Evolutionary conservation across 2,797 vertebrate genomes (phyloP).

Genomic region (Pachyuromys duprasi): DNA sequence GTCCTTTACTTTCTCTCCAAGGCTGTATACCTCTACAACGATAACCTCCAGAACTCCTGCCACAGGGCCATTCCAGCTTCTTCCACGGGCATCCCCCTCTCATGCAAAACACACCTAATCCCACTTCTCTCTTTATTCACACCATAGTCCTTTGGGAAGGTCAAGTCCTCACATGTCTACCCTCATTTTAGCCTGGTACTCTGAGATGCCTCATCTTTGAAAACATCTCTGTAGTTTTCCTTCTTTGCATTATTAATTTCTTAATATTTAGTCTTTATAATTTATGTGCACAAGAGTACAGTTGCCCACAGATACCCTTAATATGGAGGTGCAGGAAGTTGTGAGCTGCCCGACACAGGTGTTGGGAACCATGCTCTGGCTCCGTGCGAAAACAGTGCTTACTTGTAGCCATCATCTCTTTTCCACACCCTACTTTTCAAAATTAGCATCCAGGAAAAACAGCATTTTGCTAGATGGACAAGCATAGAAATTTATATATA

Average conservation of each 20-base stretch:
- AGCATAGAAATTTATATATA: background rate
- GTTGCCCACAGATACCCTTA: background rate
- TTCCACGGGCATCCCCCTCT: no score
- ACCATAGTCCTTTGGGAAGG: background rate
- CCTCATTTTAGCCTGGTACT: background rate
- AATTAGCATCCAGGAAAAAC: background rate
- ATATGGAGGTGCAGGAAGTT: background rate
- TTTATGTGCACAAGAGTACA: background rate
- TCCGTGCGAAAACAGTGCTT: background rate
- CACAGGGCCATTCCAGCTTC: no score
- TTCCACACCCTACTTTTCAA: background rate
- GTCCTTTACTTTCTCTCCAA: background rate
- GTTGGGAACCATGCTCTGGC: background rate
- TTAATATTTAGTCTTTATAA: background rate
- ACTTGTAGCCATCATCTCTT: background rate
- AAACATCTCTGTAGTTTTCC: background rate
- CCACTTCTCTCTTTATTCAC: background rate
- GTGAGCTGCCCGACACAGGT: background rate
- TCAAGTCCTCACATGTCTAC: no score
- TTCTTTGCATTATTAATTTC: background rate
- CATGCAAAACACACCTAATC: background rate
- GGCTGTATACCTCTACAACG: background rate
- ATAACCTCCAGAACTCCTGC: background rate
- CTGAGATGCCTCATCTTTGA: background rate
- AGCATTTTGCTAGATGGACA: no score